Conservation (phyloP, 2,888 invertebrate genomes). For the Eumacrocentrus americanus region DNA sequence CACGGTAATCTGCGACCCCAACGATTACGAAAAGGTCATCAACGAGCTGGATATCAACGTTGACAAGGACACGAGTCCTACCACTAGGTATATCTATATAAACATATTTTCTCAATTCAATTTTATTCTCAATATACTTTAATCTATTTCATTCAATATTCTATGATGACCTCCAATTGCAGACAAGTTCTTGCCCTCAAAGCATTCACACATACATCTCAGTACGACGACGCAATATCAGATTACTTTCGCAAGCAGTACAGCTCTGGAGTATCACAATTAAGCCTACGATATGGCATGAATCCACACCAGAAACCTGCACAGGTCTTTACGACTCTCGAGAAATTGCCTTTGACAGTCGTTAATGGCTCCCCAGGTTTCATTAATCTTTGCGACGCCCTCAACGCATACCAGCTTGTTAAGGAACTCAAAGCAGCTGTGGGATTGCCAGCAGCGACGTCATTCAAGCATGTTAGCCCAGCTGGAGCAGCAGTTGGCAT, state of each 20-base stretch:
- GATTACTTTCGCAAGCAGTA: slow-evolving; percentile 95
- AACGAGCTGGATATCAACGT: slow-evolving; percentile 71
- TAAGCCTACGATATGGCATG: slow-evolving; percentile 93
- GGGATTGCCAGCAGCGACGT: slow-evolving; percentile 88
- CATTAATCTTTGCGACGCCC: slow-evolving; percentile 95
- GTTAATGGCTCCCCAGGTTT: slow-evolving; percentile 96
- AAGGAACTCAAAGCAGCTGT: slow-evolving; percentile 82
- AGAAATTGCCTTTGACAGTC: slow-evolving; percentile 83
- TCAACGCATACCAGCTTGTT: slow-evolving; percentile 97
- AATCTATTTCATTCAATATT: not conserved
- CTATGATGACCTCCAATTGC: slow-evolving; percentile 44
- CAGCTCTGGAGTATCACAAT: slow-evolving; percentile 76
- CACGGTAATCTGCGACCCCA: slow-evolving; percentile 90
- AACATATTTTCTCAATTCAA: not conserved
- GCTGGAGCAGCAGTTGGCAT: slow-evolving; percentile 94
- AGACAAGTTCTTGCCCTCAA: slow-evolving; percentile 84
- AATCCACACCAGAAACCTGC: slow-evolving; percentile 98
- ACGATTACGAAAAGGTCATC: slow-evolving; percentile 81
- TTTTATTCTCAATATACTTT: not conserved
- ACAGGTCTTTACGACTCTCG: slow-evolving; percentile 82
- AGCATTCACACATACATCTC: slow-evolving; percentile 95
- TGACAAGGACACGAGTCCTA: slow-evolving; percentile 73
- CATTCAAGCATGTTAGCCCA: slow-evolving; percentile 98
- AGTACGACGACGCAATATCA: slow-evolving; percentile 93
- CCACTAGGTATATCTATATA: slow-evolving; percentile 68